Percentiles rank a stretch among this genome's conserved stretches.
These are phyloP conservation scores for Myocastor coypus DNA, from an alignment of 2,113 vertebrate genomes.

Conservation along the genomic window DNA sequence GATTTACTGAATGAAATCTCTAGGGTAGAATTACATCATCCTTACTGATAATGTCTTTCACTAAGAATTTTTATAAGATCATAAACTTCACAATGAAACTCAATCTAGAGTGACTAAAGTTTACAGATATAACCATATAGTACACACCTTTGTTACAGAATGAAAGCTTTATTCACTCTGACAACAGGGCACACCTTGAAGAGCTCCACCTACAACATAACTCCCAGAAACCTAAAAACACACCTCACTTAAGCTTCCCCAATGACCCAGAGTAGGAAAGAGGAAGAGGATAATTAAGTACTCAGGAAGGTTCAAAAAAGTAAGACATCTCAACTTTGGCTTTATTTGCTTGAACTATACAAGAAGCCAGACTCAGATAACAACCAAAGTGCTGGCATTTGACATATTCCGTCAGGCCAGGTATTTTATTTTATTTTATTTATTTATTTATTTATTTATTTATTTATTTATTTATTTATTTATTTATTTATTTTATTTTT, in stretches of 20 bases:
- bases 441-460: no score
- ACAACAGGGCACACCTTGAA: not conserved
- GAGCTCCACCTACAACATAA: not conserved
- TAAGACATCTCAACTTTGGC: not conserved
- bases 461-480: no score
- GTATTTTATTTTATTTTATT: no score
- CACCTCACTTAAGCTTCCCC: not conserved
- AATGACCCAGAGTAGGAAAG: not conserved
- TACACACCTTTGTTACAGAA: not conserved
- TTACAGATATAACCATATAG: not conserved
- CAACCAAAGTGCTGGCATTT: not conserved
- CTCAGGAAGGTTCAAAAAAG: not conserved
- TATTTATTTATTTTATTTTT: no score
- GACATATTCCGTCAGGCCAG: not conserved
- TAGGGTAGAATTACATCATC: not conserved
- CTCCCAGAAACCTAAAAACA: not conserved
- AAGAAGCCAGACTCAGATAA: not conserved
- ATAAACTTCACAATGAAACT: slow-evolving; percentile 24
- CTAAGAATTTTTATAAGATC: slow-evolving; percentile 34
- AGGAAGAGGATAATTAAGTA: not conserved
- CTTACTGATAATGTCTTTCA: not conserved
- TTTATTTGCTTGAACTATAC: not conserved
- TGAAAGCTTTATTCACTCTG: not conserved
- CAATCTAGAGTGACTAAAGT: not conserved
- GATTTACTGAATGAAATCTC: not conserved